Base-by-base conservation (phyloP, 1,140 invertebrate genomes). In the Semibalanus balanoides region DNA sequence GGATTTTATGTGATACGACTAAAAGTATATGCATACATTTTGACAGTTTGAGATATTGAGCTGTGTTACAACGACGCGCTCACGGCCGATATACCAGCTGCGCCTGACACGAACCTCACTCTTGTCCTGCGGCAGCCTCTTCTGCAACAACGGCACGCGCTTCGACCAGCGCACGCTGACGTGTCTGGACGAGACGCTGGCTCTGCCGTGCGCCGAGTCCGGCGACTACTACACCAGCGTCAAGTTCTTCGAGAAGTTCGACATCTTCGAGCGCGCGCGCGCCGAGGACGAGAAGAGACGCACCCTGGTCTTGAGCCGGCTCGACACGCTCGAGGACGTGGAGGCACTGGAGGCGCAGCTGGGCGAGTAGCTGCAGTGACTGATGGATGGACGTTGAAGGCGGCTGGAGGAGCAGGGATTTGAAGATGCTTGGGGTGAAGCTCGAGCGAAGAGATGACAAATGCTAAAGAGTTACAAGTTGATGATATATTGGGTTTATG, bases 181-280 rank as follows among this genome's bases (percentile, higher is more conserved):
- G 7, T 72, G 70, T 19, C 70, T 5, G n/a, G 70, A 29, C 1
- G 70, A 72, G 29, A 11, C n/a, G n/a, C 28, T 30, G 70, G n/a
- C 70, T 3, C n/a, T 30, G 29, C 70, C 70, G 25, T 72, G 70
- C 25, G 70, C 5, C 28, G 9, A 29, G 9, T 72, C 70, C 28
- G 28, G 25, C 7, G n/a, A 29, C 70, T 72, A 72, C 70, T 72
- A 72, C n/a, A 9, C 70, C 28, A 30, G 28, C n/a, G 29, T 72
- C 70, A 72, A 72, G 28, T 72, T 22, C 70, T 72, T 72, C 70
- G 28, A 72, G 70, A 72, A 72, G 70, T 72, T 72, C 70, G 25
- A 72, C 70, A 72, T 72, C 29, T 72, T 72, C 70, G 70, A 72
- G 11, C n/a, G 70, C n/a, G 11, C 25, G 3, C 70, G 70, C 70